Conservation (phyloP, 2,113 vertebrate genomes). For the Nesogale talazaci region DNA sequence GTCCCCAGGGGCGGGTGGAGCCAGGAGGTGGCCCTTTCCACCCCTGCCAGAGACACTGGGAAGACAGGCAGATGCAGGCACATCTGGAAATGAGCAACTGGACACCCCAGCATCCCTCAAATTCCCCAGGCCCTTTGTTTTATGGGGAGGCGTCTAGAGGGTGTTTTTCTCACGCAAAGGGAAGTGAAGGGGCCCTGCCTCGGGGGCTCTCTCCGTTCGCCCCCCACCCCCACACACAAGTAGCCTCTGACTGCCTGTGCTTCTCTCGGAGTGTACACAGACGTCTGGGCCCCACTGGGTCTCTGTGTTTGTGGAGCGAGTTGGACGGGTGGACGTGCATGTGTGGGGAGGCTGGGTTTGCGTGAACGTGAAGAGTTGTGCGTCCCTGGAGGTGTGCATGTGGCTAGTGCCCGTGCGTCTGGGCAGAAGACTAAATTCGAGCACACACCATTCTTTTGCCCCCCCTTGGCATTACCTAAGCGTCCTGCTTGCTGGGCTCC, state of each 20-base stretch:
- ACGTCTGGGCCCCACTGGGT: background rate
- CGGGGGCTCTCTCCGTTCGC: background rate
- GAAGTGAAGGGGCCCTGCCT: constrained; percentile 60
- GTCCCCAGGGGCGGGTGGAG: constrained; percentile 20
- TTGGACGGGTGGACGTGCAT: background rate
- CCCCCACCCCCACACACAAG: background rate
- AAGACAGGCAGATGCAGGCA: constrained; percentile 68
- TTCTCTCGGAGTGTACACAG: background rate
- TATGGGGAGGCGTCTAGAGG: constrained; percentile 59
- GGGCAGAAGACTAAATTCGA: constrained; percentile 1
- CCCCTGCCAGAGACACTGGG: constrained; percentile 38
- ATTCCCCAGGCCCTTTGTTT: constrained; percentile 59
- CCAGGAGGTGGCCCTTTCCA: background rate
- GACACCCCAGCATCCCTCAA: constrained; percentile 66
- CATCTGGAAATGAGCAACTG: constrained; percentile 74
- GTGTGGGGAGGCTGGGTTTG: background rate
- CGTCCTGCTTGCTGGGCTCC: background rate
- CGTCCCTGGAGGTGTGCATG: background rate
- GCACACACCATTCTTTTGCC: background rate
- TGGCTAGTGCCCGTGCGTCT: background rate
- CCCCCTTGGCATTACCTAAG: background rate
- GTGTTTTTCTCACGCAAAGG: constrained; percentile 52
- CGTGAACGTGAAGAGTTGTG: background rate
- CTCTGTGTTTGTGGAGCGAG: background rate
- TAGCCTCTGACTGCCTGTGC: constrained; percentile 18